A percentile compares a stretch with the other conserved stretches of the same genome.
Conservation (phyloP, 2,888 invertebrate genomes). For the Peribatodes rhomboidaria region DNA sequence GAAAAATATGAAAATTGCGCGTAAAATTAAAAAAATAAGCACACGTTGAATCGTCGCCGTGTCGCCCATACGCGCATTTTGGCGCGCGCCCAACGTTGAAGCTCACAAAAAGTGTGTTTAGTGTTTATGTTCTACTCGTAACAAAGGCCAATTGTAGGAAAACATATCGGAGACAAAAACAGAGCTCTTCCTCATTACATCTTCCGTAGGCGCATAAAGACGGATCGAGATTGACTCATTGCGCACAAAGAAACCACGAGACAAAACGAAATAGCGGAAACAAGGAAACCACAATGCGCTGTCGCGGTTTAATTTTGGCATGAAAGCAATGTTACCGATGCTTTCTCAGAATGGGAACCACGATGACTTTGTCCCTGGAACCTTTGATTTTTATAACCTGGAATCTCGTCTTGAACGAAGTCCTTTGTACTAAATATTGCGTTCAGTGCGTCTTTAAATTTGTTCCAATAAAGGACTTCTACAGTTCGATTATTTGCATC, state of each 20-base stretch:
- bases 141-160: conserved; percentile 22
- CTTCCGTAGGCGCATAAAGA: conserved; percentile 56
- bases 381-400: conserved; percentile 1
- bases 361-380: conserved; percentile 31
- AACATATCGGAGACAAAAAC: conserved; percentile 60
- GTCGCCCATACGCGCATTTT: conserved; percentile 8
- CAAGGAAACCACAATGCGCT: conserved; percentile 41
- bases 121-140: conserved; percentile 15
- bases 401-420: background rate
- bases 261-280: conserved; percentile 64
- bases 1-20: background rate
- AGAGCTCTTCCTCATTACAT: conserved; percentile 66
- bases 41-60: background rate
- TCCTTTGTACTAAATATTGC: background rate
- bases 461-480: too few relatives aligned
- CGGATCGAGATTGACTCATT: conserved; percentile 63
- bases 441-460: too few relatives aligned
- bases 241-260: conserved; percentile 67
- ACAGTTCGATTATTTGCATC: too few relatives aligned
- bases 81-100: conserved; percentile 16
- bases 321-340: conserved; percentile 32
- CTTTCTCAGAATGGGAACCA: conserved; percentile 30
- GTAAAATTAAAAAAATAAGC: conserved; percentile 13
- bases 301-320: conserved; percentile 54
- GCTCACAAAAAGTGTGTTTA: conserved; percentile 12